Evolutionary conservation across 1,140 invertebrate species (phyloP).

Genomic region (Leptinotarsa texana): DNA sequence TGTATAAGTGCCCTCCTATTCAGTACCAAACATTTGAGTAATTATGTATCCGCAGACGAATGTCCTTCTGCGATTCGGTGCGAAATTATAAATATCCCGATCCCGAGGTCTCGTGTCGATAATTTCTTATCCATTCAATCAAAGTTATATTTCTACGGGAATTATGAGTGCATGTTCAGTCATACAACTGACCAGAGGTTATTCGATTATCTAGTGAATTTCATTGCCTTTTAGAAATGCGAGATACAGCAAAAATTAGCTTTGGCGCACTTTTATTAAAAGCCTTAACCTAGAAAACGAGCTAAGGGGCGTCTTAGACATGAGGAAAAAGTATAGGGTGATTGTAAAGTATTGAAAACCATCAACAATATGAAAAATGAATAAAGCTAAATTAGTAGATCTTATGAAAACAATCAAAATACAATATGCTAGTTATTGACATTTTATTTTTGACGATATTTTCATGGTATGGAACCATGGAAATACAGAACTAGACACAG

Average conservation of each 20-base stretch:
- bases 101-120: conserved; percentile 11
- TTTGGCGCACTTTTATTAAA: not conserved
- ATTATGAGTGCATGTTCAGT: conserved; percentile 10
- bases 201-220: conserved; percentile 6
- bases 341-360: too few relatives aligned
- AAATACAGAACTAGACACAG: too few relatives aligned
- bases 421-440: too few relatives aligned
- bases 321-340: too few relatives aligned
- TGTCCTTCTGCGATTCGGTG: not conserved
- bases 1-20: not conserved
- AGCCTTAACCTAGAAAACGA: conserved; percentile 5
- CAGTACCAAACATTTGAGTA: not conserved
- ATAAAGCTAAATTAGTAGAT: too few relatives aligned
- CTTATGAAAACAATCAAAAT: too few relatives aligned
- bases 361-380: too few relatives aligned
- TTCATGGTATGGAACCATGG: too few relatives aligned
- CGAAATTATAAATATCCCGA: conserved; percentile 11
- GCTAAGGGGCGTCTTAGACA: not conserved
- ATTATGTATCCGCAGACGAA: not conserved
- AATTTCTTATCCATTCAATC: conserved; percentile 20
- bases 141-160: conserved; percentile 9
- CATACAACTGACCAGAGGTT: conserved; percentile 5
- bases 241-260: conserved; percentile 1
- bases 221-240: conserved; percentile 2
- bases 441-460: too few relatives aligned